Conservation (phyloP, 37 sponge, comb jelly and placozoan genomes). For the Chondrosia reniformis region DNA sequence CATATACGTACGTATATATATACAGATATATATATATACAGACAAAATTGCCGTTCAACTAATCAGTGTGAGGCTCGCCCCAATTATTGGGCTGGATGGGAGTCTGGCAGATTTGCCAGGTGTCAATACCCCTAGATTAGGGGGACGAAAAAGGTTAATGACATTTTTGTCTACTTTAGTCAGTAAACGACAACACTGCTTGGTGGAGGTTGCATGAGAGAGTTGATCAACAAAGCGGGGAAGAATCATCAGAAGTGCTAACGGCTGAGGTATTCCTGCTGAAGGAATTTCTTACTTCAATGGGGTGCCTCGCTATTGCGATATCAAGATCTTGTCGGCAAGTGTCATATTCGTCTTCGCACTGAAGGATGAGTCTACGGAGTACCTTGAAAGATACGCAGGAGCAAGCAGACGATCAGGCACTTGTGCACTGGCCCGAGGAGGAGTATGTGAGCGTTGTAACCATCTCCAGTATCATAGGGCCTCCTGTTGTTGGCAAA, state of each 20-base stretch:
- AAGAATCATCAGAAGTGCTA: background rate
- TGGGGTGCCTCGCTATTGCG: background rate
- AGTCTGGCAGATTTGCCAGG: too few species aligned
- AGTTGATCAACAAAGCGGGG: too few species aligned
- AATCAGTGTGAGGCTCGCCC: too few species aligned
- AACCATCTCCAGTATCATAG: background rate
- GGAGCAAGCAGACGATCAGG: background rate
- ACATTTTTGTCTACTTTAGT: too few species aligned
- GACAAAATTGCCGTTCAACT: too few species aligned
- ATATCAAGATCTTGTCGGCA: background rate
- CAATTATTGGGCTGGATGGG: too few species aligned
- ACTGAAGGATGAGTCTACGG: background rate
- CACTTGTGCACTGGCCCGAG: background rate
- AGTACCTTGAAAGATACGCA: background rate
- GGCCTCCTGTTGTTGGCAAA: too few species aligned
- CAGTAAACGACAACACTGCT: too few species aligned
- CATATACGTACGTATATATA: constrained; percentile 6
- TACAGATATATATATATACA: too few species aligned
- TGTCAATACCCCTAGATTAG: too few species aligned
- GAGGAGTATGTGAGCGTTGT: background rate
- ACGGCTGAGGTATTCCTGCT: background rate
- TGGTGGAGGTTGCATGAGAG: too few species aligned
- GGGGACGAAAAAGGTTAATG: too few species aligned
- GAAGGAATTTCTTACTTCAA: background rate
- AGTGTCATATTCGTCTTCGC: background rate